Base-by-base conservation (phyloP, 2,797 vertebrate species). In the Channa striata region DNA sequence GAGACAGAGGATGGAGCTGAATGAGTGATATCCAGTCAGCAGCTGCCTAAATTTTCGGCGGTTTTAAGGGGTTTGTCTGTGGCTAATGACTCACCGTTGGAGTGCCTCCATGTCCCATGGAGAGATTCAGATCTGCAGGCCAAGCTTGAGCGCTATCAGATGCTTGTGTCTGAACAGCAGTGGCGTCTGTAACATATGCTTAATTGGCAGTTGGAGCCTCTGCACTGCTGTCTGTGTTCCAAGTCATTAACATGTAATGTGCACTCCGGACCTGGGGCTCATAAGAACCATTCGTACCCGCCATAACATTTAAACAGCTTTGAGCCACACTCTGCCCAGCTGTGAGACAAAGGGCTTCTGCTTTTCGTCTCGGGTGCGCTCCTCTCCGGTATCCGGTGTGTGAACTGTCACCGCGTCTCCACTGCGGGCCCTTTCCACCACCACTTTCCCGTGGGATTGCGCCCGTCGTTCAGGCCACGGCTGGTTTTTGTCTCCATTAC, bases 221-320 rank as follows among this genome's bases (percentile, higher is more conserved):
- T 80, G 87, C 88, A 83, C 74, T 60, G 81, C 87, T 90, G 89
- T 90, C 88, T 75, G 82, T 36, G 86, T 92, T 94, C 91, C 91
- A 93, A 90, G 81, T 90, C 91, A 92, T 94, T 93, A 92, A 82
- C 91, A 85, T 89, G 89, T 89, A 89, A 92, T 90, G 83, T 88
- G 85, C 81, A 74, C 87, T 71, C 61, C 49, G 83, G 88, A 90
- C 89, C 83, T 7, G 50, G 54, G 77, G 80, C 85, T 81, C 83
- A 19, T 58, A 86, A 83, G 86, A 87, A 85, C 77, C 80, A 8
- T 57, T 82, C 75, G 77, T 74, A 49, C 43, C 74, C 83, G 20
- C 74, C 75, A 59, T 81, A 83, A 85, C 85, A 66, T 84, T 88
- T 81, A 87, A 86, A 73, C 85, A 74, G 80, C 83, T 87, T 54